A percentile compares a stretch with the other conserved stretches of the same genome.
Evolutionary conservation across 2,888 invertebrate species (phyloP).

Genomic region (Nezara viridula): DNA sequence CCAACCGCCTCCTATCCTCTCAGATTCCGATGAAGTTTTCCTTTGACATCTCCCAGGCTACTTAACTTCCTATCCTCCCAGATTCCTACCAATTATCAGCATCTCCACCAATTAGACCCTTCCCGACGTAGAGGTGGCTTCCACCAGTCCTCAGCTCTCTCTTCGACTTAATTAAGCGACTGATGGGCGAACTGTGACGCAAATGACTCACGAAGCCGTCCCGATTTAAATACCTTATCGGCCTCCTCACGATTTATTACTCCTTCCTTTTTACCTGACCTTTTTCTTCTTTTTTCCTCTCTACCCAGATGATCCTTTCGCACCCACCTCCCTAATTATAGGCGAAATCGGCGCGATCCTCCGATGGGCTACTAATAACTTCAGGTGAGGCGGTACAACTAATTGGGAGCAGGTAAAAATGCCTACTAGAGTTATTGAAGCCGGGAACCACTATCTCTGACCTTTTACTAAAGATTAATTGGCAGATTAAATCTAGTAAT

Average conservation of each 20-base stretch:
- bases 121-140: not conserved
- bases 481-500: conserved; percentile 14
- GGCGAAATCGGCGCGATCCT: not conserved
- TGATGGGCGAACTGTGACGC: conserved; percentile 60
- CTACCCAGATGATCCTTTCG: not conserved
- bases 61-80: conserved; percentile 5
- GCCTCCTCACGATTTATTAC: conserved; percentile 54
- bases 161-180: conserved; percentile 62
- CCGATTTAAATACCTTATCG: conserved; percentile 64
- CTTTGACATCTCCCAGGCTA: too few species aligned
- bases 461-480: conserved; percentile 31
- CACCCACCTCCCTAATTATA: conserved; percentile 26
- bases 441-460: not conserved
- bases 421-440: not conserved
- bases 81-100: conserved; percentile 34
- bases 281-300: not conserved
- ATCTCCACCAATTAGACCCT: not conserved
- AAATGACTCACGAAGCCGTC: conserved; percentile 63
- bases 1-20: too few species aligned
- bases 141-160: conserved; percentile 43
- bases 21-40: too few species aligned
- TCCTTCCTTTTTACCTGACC: conserved; percentile 13
- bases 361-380: conserved; percentile 19
- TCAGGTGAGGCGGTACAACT: conserved; percentile 5
- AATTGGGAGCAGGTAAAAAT: conserved; percentile 25